Base-by-base conservation (phyloP, 2,113 vertebrate species). In the Sylvilagus bachmani region DNA sequence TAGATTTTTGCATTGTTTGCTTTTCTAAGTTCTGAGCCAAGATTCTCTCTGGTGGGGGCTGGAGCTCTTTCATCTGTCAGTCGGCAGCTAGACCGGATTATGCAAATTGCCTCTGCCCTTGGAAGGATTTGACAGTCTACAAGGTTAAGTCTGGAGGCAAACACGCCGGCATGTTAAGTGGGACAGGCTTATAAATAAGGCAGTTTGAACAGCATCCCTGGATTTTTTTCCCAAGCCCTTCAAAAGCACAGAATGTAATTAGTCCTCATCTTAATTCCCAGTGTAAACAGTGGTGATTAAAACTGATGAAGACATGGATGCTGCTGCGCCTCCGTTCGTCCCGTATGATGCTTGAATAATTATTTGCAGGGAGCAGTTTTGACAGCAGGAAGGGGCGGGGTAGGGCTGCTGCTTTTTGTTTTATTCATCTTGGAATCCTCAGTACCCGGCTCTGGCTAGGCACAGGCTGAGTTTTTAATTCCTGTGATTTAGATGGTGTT, bases 81-180 rank as follows among this genome's bases (percentile, higher is more conserved):
- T 19, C 51, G 84, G 83, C 89, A 79, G 75, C 36, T 9, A 55
- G 36, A 25, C 51, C 24, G 75, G 82, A 51, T 94, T 88, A 73
- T 73, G 91, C 44, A 94, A 67, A 90, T 69, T 3, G 62, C 11
- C 21, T 70, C 89, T 64, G 33, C 53, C 79, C 38, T 64, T 14
- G 51, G 49, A 69, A 38, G 69, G 73, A 73, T 87, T 33, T 88
- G 91, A 97, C 62, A 44, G 19, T 69, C 14, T 77, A 64, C 77
- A 78, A 81, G 91, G 90, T 93, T 62, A 38, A 92, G 17, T 64
- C 71, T 87, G 67, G 88, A 91, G 78, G 88, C 75, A 77, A 82
- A 70, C 79, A 4, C 0, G 0, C 51, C n/a, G 58, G 10, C 62
- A 38, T 44, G 85, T 51, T 75, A 84, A 91, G 66, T 44, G 24